Percentiles rank a stretch among this genome's conserved stretches.
Evolutionary conservation across 2,888 invertebrate genomes (phyloP).

Genomic region (Leptinotarsa rubiginosa): DNA sequence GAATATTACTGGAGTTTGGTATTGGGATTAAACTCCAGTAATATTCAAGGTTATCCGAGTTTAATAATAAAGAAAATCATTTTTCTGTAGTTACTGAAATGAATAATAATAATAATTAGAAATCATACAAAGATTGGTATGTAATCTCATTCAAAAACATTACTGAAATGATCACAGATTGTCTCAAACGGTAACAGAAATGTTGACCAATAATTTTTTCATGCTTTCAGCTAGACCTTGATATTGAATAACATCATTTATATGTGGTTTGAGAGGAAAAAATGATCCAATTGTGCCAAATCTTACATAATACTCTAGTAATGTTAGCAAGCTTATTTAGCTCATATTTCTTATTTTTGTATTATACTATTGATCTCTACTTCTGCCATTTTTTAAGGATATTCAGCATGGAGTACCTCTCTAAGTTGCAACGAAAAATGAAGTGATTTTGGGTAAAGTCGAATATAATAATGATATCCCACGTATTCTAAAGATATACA

Average conservation of each 20-base stretch:
- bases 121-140: no score
- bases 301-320: conserved; percentile 45
- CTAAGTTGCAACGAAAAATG: background rate
- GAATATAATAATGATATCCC: no score
- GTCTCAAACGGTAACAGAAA: background rate
- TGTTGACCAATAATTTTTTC: conserved; percentile 17
- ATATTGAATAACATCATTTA: conserved; percentile 24
- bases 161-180: background rate
- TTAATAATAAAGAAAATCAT: no score
- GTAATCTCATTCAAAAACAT: background rate
- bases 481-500: no score
- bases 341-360: conserved; percentile 27
- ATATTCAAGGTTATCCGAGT: no score
- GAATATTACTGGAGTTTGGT: no score
- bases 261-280: conserved; percentile 48
- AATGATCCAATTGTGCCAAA: conserved; percentile 45
- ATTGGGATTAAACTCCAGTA: no score
- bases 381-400: conserved; percentile 44
- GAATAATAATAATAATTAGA: no score
- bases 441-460: no score
- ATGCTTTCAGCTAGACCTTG: conserved; percentile 21
- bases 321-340: conserved; percentile 21
- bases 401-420: background rate
- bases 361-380: conserved; percentile 48
- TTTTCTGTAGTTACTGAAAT: no score